A percentile compares a stretch with the other conserved stretches of the same genome.
Evolutionary conservation across 2,113 vertebrate species (phyloP).

Genomic region (Petroica traversi): DNA sequence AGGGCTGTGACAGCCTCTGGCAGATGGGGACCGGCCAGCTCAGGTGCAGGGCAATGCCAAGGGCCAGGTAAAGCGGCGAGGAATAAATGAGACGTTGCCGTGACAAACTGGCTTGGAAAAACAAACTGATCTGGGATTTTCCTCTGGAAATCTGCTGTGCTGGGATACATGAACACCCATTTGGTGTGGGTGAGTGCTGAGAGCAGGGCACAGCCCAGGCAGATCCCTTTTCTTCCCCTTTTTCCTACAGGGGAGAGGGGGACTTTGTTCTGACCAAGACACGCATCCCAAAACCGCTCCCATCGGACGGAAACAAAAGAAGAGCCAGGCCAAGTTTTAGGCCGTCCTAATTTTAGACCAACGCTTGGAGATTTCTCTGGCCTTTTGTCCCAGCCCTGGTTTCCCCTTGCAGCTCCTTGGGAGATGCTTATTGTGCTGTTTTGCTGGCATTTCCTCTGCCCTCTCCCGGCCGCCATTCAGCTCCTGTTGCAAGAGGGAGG

Average conservation of each 20-base stretch:
- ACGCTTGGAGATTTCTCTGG: neutral
- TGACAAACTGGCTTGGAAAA: neutral
- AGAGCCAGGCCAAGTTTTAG: neutral
- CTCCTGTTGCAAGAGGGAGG: slow-evolving; percentile 21
- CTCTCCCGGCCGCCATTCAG: neutral
- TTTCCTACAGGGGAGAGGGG: neutral
- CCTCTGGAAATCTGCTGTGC: neutral
- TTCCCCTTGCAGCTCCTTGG: slow-evolving; percentile 24
- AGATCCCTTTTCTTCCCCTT: neutral
- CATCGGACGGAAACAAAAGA: neutral
- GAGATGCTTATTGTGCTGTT: neutral
- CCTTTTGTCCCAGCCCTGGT: neutral
- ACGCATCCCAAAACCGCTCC: neutral
- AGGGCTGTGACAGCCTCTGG: neutral
- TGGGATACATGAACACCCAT: neutral
- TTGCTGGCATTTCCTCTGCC: neutral
- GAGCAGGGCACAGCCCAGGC: neutral
- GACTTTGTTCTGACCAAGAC: neutral
- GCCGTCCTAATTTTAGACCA: slow-evolving; percentile 4
- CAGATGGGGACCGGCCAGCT: slow-evolving; percentile 1
- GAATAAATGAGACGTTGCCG: neutral
- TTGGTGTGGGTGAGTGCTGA: neutral
- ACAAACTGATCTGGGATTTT: neutral
- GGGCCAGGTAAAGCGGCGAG: neutral
- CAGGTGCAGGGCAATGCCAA: neutral